These are phyloP conservation scores for Drosophila prostipennis DNA, from an alignment of 2,888 invertebrate genomes.

Conservation along the genomic window DNA sequence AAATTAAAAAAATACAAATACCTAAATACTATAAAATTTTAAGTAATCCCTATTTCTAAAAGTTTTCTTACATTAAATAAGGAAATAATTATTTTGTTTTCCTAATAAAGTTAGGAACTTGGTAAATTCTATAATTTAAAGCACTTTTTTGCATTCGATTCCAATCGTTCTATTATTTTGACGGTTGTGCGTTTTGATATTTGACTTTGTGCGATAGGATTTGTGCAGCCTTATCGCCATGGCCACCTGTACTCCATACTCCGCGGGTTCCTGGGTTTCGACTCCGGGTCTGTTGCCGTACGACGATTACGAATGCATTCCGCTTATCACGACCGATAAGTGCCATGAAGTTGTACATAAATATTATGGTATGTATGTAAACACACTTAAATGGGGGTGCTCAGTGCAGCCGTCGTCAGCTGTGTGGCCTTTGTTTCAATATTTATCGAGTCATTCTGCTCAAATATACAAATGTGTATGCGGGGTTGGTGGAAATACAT, in stretches of 20 bases:
- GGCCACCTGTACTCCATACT: conserved; percentile 19
- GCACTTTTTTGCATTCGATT: too few species aligned
- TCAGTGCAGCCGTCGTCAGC: conserved; percentile 29
- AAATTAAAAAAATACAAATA: too few species aligned
- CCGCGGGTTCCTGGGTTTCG: background rate
- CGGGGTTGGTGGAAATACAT: background rate
- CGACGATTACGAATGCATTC: conserved; percentile 46
- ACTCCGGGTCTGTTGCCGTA: conserved; percentile 10
- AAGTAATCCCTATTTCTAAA: too few species aligned
- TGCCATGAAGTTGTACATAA: conserved; percentile 36
- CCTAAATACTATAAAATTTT: too few species aligned
- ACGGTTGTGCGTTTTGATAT: conserved; percentile 9
- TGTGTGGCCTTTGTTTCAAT: conserved; percentile 50
- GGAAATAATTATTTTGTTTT: too few species aligned
- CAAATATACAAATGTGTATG: conserved; percentile 10
- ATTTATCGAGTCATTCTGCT: conserved; percentile 29
- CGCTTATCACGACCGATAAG: conserved; percentile 48
- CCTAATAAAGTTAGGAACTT: too few species aligned
- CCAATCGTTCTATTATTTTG: background rate
- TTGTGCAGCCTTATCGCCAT: conserved; percentile 28
- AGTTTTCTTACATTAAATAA: too few species aligned
- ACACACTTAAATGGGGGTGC: conserved; percentile 3
- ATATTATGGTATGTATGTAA: conserved; percentile 18
- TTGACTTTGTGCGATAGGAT: conserved; percentile 6
- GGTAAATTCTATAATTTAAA: too few species aligned